phyloP scores from a whole-genome alignment of 37 sponge, comb jelly and placozoan species.

The Crambe crambe region DNA sequence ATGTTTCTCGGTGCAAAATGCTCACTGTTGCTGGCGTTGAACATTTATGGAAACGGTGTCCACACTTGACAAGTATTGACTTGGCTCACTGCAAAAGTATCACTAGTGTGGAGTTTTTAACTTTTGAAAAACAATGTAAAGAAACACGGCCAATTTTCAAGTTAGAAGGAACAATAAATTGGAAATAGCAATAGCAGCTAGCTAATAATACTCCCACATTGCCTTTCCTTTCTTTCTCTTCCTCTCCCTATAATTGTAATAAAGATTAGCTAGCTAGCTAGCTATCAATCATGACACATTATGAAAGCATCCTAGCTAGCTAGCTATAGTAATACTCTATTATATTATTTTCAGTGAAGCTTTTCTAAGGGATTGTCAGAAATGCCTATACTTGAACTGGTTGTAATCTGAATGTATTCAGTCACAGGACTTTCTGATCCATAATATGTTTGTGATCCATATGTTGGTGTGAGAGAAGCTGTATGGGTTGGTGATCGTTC shows the following conservation, averaged over 20 bases:
- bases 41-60: slow-evolving; percentile 20
- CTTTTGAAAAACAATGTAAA: slow-evolving; percentile 1
- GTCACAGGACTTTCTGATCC: no score
- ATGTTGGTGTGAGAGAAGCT: no score
- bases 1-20: slow-evolving; percentile 11
- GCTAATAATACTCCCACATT: background rate
- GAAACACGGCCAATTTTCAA: slow-evolving; percentile 7
- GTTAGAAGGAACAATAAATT: slow-evolving; percentile 15
- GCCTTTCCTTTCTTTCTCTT: no score
- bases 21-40: slow-evolving; percentile 7
- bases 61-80: background rate
- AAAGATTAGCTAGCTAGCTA: no score
- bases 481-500: no score
- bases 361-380: no score
- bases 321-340: no score
- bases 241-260: no score
- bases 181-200: background rate
- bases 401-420: no score
- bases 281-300: background rate
- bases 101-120: background rate
- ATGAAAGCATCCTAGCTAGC: background rate
- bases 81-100: slow-evolving; percentile 20
- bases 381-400: no score
- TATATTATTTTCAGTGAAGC: no score
- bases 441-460: no score